phyloP scores from a whole-genome alignment of 92 coral and sea anemone genomes.

The Scolanthus callimorphus region DNA sequence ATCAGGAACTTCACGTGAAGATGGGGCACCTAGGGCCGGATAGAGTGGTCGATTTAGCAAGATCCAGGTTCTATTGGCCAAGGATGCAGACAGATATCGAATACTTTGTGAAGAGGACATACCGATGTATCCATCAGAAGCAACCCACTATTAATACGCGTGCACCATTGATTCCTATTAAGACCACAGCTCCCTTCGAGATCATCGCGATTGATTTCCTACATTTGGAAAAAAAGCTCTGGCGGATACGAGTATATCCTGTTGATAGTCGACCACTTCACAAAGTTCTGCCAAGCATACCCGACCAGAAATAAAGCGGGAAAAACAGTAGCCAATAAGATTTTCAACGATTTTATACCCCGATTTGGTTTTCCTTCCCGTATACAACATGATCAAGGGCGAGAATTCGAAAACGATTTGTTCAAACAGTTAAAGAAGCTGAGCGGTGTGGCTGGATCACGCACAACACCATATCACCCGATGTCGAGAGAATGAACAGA shows the following conservation, averaged over 20 bases:
- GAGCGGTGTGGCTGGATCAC: slow-evolving; percentile 42
- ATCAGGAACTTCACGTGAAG: neutral
- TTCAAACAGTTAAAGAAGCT: slow-evolving; percentile 24
- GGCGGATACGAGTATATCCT: slow-evolving; percentile 33
- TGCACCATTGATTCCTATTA: slow-evolving; percentile 34
- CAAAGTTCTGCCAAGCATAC: slow-evolving; percentile 31
- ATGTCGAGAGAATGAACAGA: slow-evolving; percentile 33
- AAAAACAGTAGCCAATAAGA: slow-evolving; percentile 32
- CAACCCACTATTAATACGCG: neutral
- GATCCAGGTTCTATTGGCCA: slow-evolving; percentile 4
- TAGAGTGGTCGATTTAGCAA: neutral
- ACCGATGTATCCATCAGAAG: neutral
- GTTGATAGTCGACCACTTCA: slow-evolving; percentile 38
- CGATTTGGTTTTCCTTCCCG: slow-evolving; percentile 40
- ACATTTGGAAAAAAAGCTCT: slow-evolving; percentile 18
- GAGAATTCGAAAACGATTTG: too few relatives aligned
- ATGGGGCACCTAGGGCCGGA: slow-evolving; percentile 2
- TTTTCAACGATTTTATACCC: slow-evolving; percentile 34
- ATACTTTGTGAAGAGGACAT: neutral
- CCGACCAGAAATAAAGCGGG: slow-evolving; percentile 38
- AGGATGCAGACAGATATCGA: slow-evolving; percentile 3
- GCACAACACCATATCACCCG: slow-evolving; percentile 36
- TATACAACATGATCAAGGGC: too few relatives aligned
- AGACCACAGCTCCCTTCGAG: slow-evolving; percentile 35
- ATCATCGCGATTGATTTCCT: slow-evolving; percentile 33